Evolutionary conservation across 2,797 vertebrate genomes (phyloP), one percentile per base, ranked within the genome.

Genomic region (Sus cebifrons): DNA sequence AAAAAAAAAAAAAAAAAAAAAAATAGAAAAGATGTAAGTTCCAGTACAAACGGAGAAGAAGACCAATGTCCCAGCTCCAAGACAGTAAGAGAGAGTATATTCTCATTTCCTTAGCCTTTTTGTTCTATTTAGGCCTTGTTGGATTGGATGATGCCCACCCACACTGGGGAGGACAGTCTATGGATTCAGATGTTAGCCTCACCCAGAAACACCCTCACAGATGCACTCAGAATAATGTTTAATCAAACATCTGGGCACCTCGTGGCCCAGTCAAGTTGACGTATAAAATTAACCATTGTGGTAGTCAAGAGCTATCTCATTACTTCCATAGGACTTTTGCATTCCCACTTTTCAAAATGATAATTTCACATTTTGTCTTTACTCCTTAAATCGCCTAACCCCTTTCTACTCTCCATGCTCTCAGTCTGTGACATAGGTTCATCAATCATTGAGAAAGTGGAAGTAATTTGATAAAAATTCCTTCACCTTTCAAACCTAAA

Each of bases 381-480:
- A 58, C 18, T 93, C 23, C 11, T 79, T 95, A 25, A 71, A 62
- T 77, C n/a, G 32, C 56, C 21, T 68, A 58, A 54, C 27, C 14
- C 11, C 60, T 68, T 90, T 86, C 44, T 77, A 44, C 25, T 65
- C 65, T 68, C 62, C 85, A 85, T 2, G 56, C 17, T 75, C 12
- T 36, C 49, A 36, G 62, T 14, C 52, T 74, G 70, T 29, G 77
- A 49, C 13, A 64, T 52, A 56, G 23, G 27, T 77, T 82, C 36
- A 49, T 78, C 86, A 94, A 64, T 79, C 27, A 18, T 62, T 83
- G 36, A 95, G 21, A 95, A 94, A 94, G 79, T n/a, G 27, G 29
- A 86, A 58, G 40, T 52, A 77, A 18, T 58, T 18, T 25, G 25
- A 49, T 58, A 52, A 75, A 44, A 96, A 75, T 92, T 62, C n/a